A percentile compares a stretch with the other conserved stretches of the same genome.
phyloP scores from a whole-genome alignment of 2,113 vertebrate species.

The Spermophilus dauricus region DNA sequence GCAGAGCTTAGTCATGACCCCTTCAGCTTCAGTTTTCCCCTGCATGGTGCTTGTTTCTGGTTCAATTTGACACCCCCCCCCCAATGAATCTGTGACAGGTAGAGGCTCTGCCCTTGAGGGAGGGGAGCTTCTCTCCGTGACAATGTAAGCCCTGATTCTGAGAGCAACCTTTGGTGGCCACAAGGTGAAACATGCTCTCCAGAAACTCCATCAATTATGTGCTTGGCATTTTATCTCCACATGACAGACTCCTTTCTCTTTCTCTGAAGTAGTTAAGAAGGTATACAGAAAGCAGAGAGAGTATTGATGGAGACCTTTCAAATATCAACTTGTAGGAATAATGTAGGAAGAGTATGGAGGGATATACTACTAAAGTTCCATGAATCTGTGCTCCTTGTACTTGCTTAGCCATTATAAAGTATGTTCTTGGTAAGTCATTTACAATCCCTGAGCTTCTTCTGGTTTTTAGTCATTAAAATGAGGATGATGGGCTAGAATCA shows the following conservation, averaged over 20 bases:
- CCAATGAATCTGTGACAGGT: not conserved
- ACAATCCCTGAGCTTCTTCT: not conserved
- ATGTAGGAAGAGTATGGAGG: not conserved
- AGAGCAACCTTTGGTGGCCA: not conserved
- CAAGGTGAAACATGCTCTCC: not conserved
- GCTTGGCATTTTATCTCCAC: not conserved
- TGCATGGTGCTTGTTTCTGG: not conserved
- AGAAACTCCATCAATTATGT: not conserved
- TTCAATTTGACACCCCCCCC: not conserved
- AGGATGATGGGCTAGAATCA: not conserved
- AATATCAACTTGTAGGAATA: not conserved
- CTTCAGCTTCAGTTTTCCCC: not conserved
- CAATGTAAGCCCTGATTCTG: not conserved
- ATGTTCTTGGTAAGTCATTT: not conserved
- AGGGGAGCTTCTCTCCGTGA: accelerated
- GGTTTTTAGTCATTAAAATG: not conserved
- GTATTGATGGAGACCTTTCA: not conserved
- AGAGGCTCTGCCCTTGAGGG: accelerated
- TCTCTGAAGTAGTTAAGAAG: not conserved
- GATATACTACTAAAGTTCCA: not conserved
- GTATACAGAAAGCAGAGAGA: not conserved
- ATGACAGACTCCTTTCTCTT: not conserved
- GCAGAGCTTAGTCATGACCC: not conserved
- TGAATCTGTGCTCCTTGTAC: not conserved
- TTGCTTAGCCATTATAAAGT: not conserved